Conservation (phyloP, 2,888 invertebrate species). For the Caenorhabditis virilis region DNA sequence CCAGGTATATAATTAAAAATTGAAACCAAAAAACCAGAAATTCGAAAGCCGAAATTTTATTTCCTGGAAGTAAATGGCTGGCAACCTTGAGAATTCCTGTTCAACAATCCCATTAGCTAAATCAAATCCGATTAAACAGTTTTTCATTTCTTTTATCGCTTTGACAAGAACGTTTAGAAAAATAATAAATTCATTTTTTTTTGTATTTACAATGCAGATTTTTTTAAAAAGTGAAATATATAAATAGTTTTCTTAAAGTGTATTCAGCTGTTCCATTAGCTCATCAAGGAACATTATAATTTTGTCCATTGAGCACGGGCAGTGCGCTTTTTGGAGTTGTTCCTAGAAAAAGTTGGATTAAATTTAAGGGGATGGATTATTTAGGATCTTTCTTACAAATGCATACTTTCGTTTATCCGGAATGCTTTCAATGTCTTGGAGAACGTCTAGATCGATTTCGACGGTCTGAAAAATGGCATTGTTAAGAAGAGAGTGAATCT, state of each 20-base stretch:
- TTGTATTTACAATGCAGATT: no score
- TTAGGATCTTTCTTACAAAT: conserved; percentile 25
- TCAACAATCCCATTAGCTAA: no score
- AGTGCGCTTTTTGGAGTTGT: conserved; percentile 43
- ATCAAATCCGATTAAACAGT: no score
- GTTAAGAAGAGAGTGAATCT: no score
- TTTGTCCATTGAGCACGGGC: conserved; percentile 52
- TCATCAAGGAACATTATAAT: conserved; percentile 50
- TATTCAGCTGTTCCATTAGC: conserved; percentile 39
- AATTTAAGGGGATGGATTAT: background rate
- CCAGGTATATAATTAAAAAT: no score
- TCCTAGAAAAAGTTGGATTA: conserved; percentile 18
- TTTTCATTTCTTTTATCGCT: no score
- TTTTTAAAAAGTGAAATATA: conserved; percentile 9
- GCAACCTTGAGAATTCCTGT: no score
- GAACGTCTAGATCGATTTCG: conserved; percentile 44
- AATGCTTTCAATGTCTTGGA: conserved; percentile 44
- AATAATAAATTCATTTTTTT: background rate
- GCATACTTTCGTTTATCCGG: conserved; percentile 42
- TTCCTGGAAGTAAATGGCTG: no score
- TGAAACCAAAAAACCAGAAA: no score
- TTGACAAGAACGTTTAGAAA: no score
- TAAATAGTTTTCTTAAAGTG: conserved; percentile 42
- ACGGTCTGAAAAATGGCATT: conserved; percentile 36
- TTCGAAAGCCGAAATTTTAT: no score